phyloP scores from a whole-genome alignment of 2,797 vertebrate genomes.

The Pygocentrus nattereri region DNA sequence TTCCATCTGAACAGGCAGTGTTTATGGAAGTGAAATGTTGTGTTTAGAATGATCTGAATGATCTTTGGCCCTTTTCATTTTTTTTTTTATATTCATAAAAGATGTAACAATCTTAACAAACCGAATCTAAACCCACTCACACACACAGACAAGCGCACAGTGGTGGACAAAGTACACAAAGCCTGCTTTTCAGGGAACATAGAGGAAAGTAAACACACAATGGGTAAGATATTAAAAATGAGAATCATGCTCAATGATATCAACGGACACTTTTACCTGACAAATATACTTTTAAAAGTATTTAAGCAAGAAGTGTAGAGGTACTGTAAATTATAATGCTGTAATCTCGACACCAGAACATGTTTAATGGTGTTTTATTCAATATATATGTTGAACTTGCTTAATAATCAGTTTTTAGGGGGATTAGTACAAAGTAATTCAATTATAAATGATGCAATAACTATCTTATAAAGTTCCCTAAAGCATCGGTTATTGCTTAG shows the following conservation, averaged over 20 bases:
- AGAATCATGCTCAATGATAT: background rate
- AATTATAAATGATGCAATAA: too few relatives aligned
- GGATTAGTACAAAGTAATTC: too few relatives aligned
- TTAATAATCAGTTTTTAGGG: too few relatives aligned
- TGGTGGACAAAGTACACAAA: conserved; percentile 2
- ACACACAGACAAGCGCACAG: conserved; percentile 11
- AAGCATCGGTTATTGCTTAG: too few relatives aligned
- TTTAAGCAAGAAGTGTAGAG: too few relatives aligned
- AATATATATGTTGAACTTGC: too few relatives aligned
- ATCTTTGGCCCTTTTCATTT: conserved; percentile 64
- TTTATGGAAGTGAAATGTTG: conserved; percentile 31
- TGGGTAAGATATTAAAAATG: background rate
- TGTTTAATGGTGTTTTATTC: too few relatives aligned
- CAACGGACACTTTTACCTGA: background rate
- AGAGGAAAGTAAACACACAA: background rate
- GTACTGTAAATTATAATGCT: too few relatives aligned
- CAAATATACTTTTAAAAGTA: too few relatives aligned
- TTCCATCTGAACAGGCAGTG: conserved; percentile 47
- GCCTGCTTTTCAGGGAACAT: background rate
- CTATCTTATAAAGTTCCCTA: too few relatives aligned
- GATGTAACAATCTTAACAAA: conserved; percentile 13
- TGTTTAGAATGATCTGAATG: conserved; percentile 38
- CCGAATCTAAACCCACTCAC: conserved; percentile 16
- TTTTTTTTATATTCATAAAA: conserved; percentile 5
- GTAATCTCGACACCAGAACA: too few relatives aligned